A percentile compares a stretch with the other conserved stretches of the same genome.
These are phyloP conservation scores for Brachymystax lenok DNA, from an alignment of 2,797 vertebrate species.

Conservation along the genomic window DNA sequence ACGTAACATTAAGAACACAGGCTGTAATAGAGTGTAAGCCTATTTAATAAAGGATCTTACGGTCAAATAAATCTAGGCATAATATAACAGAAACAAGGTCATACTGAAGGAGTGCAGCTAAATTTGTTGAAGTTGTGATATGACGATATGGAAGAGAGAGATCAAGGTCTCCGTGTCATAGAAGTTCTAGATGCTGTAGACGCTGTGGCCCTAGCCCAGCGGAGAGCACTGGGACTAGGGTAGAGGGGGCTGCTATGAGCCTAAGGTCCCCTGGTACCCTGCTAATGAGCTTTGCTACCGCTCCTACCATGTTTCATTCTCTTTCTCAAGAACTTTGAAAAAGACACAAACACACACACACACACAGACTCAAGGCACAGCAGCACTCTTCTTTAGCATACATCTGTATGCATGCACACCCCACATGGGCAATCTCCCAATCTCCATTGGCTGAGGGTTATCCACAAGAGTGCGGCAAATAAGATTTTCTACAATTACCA, in stretches of 20 bases:
- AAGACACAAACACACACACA: background rate
- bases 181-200: background rate
- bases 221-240: background rate
- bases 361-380: background rate
- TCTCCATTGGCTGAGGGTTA: constrained; percentile 6
- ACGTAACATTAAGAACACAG: background rate
- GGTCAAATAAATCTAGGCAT: background rate
- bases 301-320: constrained; percentile 12
- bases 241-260: constrained; percentile 1
- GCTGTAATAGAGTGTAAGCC: background rate
- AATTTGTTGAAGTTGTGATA: background rate
- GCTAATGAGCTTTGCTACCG: constrained; percentile 12
- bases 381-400: constrained; percentile 10
- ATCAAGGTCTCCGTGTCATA: constrained; percentile 1
- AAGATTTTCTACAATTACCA: constrained; percentile 20
- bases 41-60: background rate
- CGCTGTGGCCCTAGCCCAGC: background rate
- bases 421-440: background rate
- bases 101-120: background rate
- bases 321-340: background rate
- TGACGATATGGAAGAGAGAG: background rate
- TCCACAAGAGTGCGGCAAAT: constrained; percentile 11
- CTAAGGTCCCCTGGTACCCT: background rate
- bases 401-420: constrained; percentile 7
- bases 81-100: background rate